phyloP scores from a whole-genome alignment of 2,113 vertebrate species.

The Archocentrus centrarchus region DNA sequence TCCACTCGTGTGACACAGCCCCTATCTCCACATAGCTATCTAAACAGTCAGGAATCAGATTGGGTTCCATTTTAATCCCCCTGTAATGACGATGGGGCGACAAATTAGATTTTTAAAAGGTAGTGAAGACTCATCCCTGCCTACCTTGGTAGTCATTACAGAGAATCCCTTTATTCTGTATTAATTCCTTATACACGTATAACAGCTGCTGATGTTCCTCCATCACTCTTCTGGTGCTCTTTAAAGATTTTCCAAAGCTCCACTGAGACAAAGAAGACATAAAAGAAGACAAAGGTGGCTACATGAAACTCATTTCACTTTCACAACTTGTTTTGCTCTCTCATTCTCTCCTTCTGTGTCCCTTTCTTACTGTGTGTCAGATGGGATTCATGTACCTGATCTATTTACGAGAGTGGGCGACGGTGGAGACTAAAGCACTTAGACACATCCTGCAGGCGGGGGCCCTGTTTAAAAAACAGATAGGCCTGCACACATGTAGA shows the following conservation, averaged over 20 bases:
- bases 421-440: constrained; percentile 32
- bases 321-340: constrained; percentile 10
- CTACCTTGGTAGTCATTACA: constrained; percentile 17
- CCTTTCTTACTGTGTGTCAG: constrained; percentile 20
- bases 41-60: constrained; percentile 33
- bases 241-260: constrained; percentile 4
- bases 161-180: constrained; percentile 26
- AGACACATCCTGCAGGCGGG: constrained; percentile 54
- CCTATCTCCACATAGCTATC: constrained; percentile 23
- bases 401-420: constrained; percentile 43
- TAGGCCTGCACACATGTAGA: not conserved
- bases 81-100: not conserved
- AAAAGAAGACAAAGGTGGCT: constrained; percentile 7
- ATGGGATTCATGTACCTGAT: constrained; percentile 46
- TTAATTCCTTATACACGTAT: constrained; percentile 3
- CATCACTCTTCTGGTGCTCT: not conserved
- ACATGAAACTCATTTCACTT: constrained; percentile 10
- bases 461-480: constrained; percentile 14
- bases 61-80: constrained; percentile 27
- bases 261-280: not conserved
- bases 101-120: constrained; percentile 54
- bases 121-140: constrained; percentile 6
- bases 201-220: constrained; percentile 22
- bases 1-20: constrained; percentile 35
- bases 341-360: not conserved